Evolutionary conservation across 1,140 invertebrate species (phyloP), one percentile per base, ranked within the genome.

Genomic region (Sycophila sp.): DNA sequence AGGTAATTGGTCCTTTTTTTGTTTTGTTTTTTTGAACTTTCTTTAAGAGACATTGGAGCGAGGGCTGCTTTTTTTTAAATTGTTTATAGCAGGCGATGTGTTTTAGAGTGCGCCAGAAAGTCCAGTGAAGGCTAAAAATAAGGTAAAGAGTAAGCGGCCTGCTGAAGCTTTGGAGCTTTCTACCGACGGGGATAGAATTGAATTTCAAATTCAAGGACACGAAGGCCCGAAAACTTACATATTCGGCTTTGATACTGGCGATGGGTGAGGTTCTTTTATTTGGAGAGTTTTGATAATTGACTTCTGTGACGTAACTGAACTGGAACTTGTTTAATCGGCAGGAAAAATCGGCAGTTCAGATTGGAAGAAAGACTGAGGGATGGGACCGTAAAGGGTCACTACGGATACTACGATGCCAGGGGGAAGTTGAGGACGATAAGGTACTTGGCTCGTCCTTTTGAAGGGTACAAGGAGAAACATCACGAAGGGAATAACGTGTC

Each of bases 211-310:
- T 47, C 87, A 89, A 73, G 94, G 94, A 38, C 92, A 94, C 81
- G 89, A 91, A 59, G 94, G 94, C 42, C 94, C 94, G 2, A 88
- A 93, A 74, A 94, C 92, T 53, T 96, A 96, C 81, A 91, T 94
- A 81, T 96, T 94, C 84, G 94, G 94, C 70, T 96, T 90, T 81
- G 94, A 96, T 78, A 96, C 94, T 34, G 94, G 94, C 72, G 91
- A 91, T 84, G 93, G 93, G 94, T 94, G 87, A 90, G 84, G 42
- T 66, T 62, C 75, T 74, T 22, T 62, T 26, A 4, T 17, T 45
- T 34, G 17, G 7, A 0, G 8, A 10, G 19, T 47, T 38, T 2
- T 22, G 32, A 59, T 24, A 71, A 10, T 10, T 45, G n/a, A n/a
- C n/a, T n/a, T n/a, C 7, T 58, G 8, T 24, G 24, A 42, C 30